These are phyloP conservation scores for Agelas oroides DNA, from an alignment of 37 sponge, comb jelly and placozoan species.

Conservation along the genomic window DNA sequence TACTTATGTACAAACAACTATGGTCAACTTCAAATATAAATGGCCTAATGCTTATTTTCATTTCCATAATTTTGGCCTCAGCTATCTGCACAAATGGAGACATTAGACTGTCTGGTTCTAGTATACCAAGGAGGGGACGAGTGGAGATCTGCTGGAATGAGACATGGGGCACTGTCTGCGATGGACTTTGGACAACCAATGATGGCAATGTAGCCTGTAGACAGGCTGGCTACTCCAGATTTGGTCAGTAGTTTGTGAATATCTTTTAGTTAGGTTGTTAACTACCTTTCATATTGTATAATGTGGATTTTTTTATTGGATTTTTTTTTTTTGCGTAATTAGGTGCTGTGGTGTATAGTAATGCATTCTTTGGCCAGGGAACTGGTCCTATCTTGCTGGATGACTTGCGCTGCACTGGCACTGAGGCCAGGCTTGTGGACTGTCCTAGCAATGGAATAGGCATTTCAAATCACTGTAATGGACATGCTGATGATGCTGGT, in stretches of 20 bases:
- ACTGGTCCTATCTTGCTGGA: slow-evolving; percentile 7
- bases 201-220: slow-evolving; percentile 44
- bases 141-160: slow-evolving; percentile 45
- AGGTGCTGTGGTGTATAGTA: too few relatives aligned
- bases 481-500: too few relatives aligned
- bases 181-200: slow-evolving; percentile 9
- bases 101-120: slow-evolving; percentile 16
- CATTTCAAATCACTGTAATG: too few relatives aligned
- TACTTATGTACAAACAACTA: too few relatives aligned
- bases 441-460: too few relatives aligned
- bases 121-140: slow-evolving; percentile 1
- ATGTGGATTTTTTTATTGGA: too few relatives aligned
- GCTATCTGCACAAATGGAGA: slow-evolving; percentile 10
- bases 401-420: slow-evolving; percentile 5
- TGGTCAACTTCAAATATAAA: too few relatives aligned
- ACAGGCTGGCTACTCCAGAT: slow-evolving; percentile 49
- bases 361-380: slow-evolving; percentile 10
- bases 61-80: background rate
- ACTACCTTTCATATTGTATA: too few relatives aligned
- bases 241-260: too few relatives aligned
- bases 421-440: background rate
- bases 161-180: slow-evolving; percentile 38
- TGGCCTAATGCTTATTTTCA: too few relatives aligned
- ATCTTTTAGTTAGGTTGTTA: too few relatives aligned
- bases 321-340: too few relatives aligned